Evolutionary conservation across 2,797 vertebrate genomes (phyloP), one percentile per base, ranked within the genome.

Genomic region (Poecilia wingei): DNA sequence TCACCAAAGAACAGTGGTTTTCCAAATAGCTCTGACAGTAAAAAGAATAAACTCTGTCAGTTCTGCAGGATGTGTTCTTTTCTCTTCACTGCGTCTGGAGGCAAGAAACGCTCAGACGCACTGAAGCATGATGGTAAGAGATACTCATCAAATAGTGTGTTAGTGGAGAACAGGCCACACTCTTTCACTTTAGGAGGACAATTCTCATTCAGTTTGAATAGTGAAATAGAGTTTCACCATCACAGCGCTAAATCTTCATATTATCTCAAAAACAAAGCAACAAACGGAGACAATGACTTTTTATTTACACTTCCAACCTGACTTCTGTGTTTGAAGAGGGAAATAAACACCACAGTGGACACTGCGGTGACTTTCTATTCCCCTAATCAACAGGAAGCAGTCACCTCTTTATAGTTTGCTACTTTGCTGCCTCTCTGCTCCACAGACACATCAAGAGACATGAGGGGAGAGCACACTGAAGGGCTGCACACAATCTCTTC

Each of bases 31-130:
- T 78, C 36, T 78, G 85, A 88, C 85, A 83, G 87, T 87, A 81
- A 84, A 85, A 91, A 86, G 89, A 92, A 90, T 80, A 84, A 88
- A 86, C 74, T 80, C 84, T 89, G 89, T 90, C 90, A 89, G 85
- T 84, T 90, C 79, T 85, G 87, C 86, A 83, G 87, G 89, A 92
- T 83, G 84, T 89, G 84, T 89, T 92, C 87, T 92, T 88, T 87
- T 89, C 86, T 82, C 91, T 88, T 81, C 86, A 86, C 79, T 91
- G 91, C 81, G 13, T 90, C 91, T 81, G 55, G 78, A 93, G 87
- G 88, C 87, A 85, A 86, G 77, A 88, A 76, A 85, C 64, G 55
- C 87, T 89, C 85, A 46, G 74, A 85, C 28, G 86, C 90, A 90
- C 75, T 74, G 89, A 83, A 86, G 91, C 89, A 59, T 69, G 79